These are phyloP conservation scores for Ochotona curzoniae DNA, from an alignment of 2,113 vertebrate genomes.

Conservation along the genomic window DNA sequence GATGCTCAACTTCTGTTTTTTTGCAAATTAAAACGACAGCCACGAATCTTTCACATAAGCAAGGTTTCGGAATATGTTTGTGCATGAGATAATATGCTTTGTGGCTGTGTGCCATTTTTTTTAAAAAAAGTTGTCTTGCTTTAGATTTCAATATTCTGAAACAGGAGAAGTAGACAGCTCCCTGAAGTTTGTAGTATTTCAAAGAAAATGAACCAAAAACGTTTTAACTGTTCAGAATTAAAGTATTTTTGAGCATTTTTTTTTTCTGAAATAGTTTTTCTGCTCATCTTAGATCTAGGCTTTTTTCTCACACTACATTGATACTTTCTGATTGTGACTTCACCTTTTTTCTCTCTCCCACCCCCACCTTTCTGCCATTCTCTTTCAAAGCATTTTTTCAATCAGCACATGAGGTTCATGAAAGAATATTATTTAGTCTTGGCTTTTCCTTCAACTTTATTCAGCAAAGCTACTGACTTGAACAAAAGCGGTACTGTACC, in stretches of 20 bases:
- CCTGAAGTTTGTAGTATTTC: neutral
- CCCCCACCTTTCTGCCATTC: conserved; percentile 20
- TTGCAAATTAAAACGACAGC: neutral
- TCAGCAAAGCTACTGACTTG: conserved; percentile 87
- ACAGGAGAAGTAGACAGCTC: conserved; percentile 10
- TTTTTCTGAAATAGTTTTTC: conserved; percentile 2
- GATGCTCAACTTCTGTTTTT: neutral
- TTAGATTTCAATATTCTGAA: conserved; percentile 31
- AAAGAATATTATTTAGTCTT: conserved; percentile 87
- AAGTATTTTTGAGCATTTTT: neutral
- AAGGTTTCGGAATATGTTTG: neutral
- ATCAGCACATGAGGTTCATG: conserved; percentile 84
- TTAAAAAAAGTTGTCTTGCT: neutral
- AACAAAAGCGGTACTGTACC: conserved; percentile 97
- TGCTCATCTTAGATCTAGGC: neutral
- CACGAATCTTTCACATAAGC: neutral
- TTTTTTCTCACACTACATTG: conserved; percentile 14
- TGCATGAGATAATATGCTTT: neutral
- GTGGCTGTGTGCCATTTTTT: neutral
- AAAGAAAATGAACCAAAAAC: conserved; percentile 15
- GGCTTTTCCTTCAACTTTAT: conserved; percentile 86
- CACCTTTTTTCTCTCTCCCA: conserved; percentile 62
- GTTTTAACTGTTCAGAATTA: neutral
- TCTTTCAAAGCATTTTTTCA: conserved; percentile 80
- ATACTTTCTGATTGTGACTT: conserved; percentile 71